Evolutionary conservation across 2,888 invertebrate species (phyloP).

Genomic region (Arge pagana): DNA sequence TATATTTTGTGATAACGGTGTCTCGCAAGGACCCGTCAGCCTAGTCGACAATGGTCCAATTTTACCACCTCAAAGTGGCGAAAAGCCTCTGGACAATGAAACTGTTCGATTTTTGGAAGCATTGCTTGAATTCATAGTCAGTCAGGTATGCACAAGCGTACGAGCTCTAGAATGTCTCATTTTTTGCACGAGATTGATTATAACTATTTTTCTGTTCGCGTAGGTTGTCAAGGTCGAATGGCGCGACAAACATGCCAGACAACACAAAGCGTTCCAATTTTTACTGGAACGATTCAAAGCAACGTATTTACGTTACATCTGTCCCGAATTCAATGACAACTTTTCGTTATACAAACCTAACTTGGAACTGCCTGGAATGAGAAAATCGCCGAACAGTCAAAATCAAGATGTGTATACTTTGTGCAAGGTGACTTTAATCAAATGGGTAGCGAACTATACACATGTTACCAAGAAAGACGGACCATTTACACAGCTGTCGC

Average conservation of each 20-base stretch:
- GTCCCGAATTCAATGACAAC: constrained; percentile 80
- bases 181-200: constrained; percentile 5
- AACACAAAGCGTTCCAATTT: constrained; percentile 87
- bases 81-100: constrained; percentile 83
- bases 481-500: constrained; percentile 49
- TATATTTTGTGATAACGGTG: constrained; percentile 74
- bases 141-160: constrained; percentile 65
- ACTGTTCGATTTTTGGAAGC: constrained; percentile 87
- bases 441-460: constrained; percentile 86
- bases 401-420: constrained; percentile 63
- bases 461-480: constrained; percentile 73
- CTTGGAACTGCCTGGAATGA: constrained; percentile 75
- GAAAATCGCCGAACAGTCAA: constrained; percentile 67
- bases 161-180: neutral
- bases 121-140: constrained; percentile 87
- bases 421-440: constrained; percentile 84
- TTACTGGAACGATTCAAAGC: constrained; percentile 89
- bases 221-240: constrained; percentile 85
- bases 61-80: constrained; percentile 81
- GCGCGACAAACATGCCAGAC: constrained; percentile 80
- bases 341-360: constrained; percentile 84
- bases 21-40: constrained; percentile 71
- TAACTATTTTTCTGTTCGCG: constrained; percentile 27
- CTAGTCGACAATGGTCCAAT: constrained; percentile 80
- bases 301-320: constrained; percentile 87